Conservation (phyloP, 2,797 vertebrate genomes). For the Epinephelus malabaricus region DNA sequence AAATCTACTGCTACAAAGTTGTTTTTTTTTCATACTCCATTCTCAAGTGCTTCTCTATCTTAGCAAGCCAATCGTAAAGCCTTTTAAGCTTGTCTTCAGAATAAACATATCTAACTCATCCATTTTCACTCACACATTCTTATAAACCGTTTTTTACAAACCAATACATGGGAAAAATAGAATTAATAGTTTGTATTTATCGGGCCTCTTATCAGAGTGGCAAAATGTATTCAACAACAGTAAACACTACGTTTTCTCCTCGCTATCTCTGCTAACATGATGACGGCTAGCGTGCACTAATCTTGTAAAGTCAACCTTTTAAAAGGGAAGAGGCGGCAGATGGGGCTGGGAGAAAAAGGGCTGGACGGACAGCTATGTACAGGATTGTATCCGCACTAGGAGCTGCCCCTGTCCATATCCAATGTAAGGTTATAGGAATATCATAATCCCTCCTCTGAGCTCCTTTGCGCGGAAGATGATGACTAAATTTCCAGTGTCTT, state of each 20-base stretch:
- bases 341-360: constrained; percentile 71
- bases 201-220: constrained; percentile 72
- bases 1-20: constrained; percentile 62
- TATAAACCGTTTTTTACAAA: constrained; percentile 53
- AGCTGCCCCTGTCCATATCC: constrained; percentile 92
- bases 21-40: constrained; percentile 49
- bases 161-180: constrained; percentile 60
- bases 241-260: constrained; percentile 82
- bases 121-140: constrained; percentile 55
- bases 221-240: constrained; percentile 81
- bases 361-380: constrained; percentile 80
- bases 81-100: constrained; percentile 57
- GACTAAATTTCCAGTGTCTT: constrained; percentile 99
- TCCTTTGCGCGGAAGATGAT: constrained; percentile 93
- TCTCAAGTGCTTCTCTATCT: constrained; percentile 65
- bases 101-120: constrained; percentile 68
- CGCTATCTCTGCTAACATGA: constrained; percentile 84
- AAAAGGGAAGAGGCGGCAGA: constrained; percentile 77
- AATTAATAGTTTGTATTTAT: constrained; percentile 83
- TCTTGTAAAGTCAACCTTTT: constrained; percentile 90
- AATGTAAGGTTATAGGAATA: constrained; percentile 97
- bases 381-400: constrained; percentile 87
- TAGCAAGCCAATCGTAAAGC: constrained; percentile 50
- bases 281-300: constrained; percentile 84
- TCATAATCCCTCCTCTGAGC: constrained; percentile 97